A percentile compares a stretch with the other conserved stretches of the same genome.
Evolutionary conservation across 2,888 invertebrate species (phyloP).

Genomic region (Meandrusa payeni): DNA sequence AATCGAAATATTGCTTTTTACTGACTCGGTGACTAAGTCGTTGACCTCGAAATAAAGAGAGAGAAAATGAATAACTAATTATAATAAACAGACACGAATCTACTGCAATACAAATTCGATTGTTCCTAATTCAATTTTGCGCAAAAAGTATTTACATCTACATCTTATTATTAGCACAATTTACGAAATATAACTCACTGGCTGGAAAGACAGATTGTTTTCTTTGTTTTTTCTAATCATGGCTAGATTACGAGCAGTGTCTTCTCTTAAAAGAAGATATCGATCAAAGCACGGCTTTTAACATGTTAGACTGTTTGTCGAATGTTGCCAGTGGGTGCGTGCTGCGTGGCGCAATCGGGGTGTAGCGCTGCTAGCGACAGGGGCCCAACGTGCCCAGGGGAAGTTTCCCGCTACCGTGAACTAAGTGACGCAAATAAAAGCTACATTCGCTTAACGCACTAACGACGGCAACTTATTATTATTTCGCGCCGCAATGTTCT

Average conservation of each 20-base stretch:
- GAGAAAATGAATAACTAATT: too few relatives aligned
- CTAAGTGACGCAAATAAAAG: conserved; percentile 4
- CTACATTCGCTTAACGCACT: conserved; percentile 6
- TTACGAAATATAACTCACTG: too few relatives aligned
- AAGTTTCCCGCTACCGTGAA: not conserved
- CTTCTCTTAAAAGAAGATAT: too few relatives aligned
- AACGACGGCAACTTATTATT: conserved; percentile 12
- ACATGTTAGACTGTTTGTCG: not conserved
- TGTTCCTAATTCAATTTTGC: too few relatives aligned
- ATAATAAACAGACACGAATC: too few relatives aligned
- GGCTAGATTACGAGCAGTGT: too few relatives aligned
- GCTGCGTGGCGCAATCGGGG: conserved; percentile 2
- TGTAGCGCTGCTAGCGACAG: not conserved
- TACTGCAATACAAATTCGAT: too few relatives aligned
- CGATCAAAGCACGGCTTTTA: not conserved
- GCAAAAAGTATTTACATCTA: too few relatives aligned
- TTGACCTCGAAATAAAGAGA: not conserved
- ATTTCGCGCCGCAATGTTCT: conserved; percentile 11
- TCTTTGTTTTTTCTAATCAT: too few relatives aligned
- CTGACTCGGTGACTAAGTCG: not conserved
- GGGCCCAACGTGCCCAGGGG: not conserved
- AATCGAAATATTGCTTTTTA: not conserved
- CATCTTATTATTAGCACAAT: too few relatives aligned
- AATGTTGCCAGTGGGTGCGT: not conserved
- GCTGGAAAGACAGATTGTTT: too few relatives aligned